Percentiles rank a stretch among this genome's conserved stretches.
phyloP scores from a whole-genome alignment of 2,888 invertebrate genomes.

The Sinotaia quadrata region DNA sequence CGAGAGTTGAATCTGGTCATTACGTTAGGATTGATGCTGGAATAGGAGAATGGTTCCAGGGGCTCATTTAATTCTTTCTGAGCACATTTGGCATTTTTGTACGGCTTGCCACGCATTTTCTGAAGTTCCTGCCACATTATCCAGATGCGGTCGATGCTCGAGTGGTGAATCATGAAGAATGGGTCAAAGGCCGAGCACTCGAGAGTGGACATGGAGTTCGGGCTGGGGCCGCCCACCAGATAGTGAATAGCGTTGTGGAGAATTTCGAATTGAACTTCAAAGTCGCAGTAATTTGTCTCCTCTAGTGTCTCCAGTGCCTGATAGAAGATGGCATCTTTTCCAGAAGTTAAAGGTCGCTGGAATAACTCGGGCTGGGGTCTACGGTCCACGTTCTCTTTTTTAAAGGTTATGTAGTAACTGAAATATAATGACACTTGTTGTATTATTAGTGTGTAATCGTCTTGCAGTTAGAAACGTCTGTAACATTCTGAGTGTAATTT shows the following conservation, averaged over 20 bases:
- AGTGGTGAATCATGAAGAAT: conserved; percentile 42
- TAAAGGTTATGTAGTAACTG: too few species aligned
- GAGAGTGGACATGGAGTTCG: conserved; percentile 41
- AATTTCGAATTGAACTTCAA: conserved; percentile 43
- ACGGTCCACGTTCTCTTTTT: too few species aligned
- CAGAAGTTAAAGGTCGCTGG: conserved; percentile 21
- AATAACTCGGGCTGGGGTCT: conserved; percentile 25
- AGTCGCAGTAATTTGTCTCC: conserved; percentile 42
- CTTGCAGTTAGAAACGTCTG: too few species aligned
- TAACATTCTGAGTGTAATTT: too few species aligned
- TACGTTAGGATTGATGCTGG: conserved; percentile 23
- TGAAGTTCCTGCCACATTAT: conserved; percentile 42
- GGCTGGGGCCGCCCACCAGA: conserved; percentile 36
- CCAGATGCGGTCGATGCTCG: conserved; percentile 44
- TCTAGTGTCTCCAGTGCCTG: conserved; percentile 36
- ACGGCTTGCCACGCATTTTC: conserved; percentile 33
- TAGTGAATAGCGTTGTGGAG: conserved; percentile 42
- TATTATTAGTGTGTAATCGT: too few species aligned
- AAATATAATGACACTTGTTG: too few species aligned
- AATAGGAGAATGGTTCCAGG: conserved; percentile 32
- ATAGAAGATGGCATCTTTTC: conserved; percentile 33
- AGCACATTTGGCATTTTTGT: conserved; percentile 35
- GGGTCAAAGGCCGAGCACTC: conserved; percentile 44
- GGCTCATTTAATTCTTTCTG: background rate
- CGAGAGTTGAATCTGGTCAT: conserved; percentile 27